phyloP scores from a whole-genome alignment of 1,140 invertebrate genomes.

The Drosophila micromelanica region DNA sequence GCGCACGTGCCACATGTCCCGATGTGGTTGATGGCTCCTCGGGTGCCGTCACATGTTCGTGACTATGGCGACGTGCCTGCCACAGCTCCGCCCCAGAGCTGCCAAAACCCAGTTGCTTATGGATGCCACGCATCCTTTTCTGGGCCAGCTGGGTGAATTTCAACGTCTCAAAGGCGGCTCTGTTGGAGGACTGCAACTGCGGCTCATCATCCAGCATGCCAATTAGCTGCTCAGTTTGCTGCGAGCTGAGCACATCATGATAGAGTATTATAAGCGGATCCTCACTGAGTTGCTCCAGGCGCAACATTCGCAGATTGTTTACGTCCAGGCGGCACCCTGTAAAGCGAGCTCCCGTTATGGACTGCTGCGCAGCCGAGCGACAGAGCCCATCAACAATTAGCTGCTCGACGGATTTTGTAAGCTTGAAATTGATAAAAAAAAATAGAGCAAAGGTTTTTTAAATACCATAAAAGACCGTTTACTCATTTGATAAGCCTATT shows the following conservation, averaged over 20 bases:
- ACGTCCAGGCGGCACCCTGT: slow-evolving; percentile 58
- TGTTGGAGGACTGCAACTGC: neutral
- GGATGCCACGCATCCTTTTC: slow-evolving; percentile 31
- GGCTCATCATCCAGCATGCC: slow-evolving; percentile 41
- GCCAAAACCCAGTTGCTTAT: slow-evolving; percentile 34
- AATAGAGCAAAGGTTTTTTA: no score
- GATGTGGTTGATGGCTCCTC: slow-evolving; percentile 15
- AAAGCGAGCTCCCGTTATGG: slow-evolving; percentile 28
- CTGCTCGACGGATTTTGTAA: slow-evolving; percentile 51
- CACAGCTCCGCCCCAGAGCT: slow-evolving; percentile 19
- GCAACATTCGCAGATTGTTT: slow-evolving; percentile 92
- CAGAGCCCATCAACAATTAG: slow-evolving; percentile 67
- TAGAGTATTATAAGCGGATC: slow-evolving; percentile 94
- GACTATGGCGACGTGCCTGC: slow-evolving; percentile 63
- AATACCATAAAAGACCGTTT: no score
- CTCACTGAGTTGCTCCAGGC: slow-evolving; percentile 93
- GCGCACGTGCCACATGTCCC: slow-evolving; percentile 51
- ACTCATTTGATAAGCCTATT: no score
- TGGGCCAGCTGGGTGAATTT: slow-evolving; percentile 41
- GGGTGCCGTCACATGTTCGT: slow-evolving; percentile 55
- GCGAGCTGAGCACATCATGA: slow-evolving; percentile 90
- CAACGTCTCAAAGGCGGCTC: slow-evolving; percentile 23
- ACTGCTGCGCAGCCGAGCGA: slow-evolving; percentile 40
- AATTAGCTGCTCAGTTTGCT: slow-evolving; percentile 41
- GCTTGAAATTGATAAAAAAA: slow-evolving; percentile 5